Percentiles rank a stretch among this genome's conserved stretches.
Conservation (phyloP, 2,797 vertebrate genomes). For the Scleropages formosus region DNA sequence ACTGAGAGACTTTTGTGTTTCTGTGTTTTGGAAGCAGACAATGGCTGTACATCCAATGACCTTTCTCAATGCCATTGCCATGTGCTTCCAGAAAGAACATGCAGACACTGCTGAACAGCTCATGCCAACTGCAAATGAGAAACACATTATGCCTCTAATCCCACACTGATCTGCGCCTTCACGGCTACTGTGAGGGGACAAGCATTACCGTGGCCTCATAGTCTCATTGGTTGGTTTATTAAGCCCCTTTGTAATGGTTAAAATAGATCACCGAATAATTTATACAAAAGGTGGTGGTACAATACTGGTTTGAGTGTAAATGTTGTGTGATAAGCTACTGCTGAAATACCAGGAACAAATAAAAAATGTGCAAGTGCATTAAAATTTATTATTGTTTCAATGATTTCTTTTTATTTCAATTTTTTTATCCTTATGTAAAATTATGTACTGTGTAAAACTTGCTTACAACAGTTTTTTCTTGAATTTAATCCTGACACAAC, state of each 20-base stretch:
- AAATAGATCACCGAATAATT: slow-evolving; percentile 26
- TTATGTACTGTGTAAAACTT: slow-evolving; percentile 9
- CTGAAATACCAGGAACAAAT: slow-evolving; percentile 11
- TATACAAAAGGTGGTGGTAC: slow-evolving; percentile 23
- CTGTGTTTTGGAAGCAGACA: neutral
- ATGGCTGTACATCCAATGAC: slow-evolving; percentile 2
- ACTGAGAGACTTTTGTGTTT: neutral
- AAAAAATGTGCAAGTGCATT: neutral
- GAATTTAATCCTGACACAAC: neutral
- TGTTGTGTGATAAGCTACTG: slow-evolving; percentile 17
- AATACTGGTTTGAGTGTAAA: neutral
- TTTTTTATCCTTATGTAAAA: neutral
- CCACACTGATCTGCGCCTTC: slow-evolving; percentile 33
- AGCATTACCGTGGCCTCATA: slow-evolving; percentile 49
- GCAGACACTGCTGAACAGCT: slow-evolving; percentile 33
- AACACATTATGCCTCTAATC: slow-evolving; percentile 59
- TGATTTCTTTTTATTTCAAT: neutral
- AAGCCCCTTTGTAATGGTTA: slow-evolving; percentile 45
- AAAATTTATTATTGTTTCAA: slow-evolving; percentile 13
- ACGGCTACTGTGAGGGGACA: slow-evolving; percentile 40
- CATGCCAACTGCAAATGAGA: slow-evolving; percentile 21
- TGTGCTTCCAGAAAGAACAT: slow-evolving; percentile 15
- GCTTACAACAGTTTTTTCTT: neutral
- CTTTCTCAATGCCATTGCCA: slow-evolving; percentile 19
- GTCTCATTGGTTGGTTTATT: slow-evolving; percentile 54